Evolutionary conservation across 2,888 invertebrate species (phyloP).

Genomic region (Coleophora flavipennella): DNA sequence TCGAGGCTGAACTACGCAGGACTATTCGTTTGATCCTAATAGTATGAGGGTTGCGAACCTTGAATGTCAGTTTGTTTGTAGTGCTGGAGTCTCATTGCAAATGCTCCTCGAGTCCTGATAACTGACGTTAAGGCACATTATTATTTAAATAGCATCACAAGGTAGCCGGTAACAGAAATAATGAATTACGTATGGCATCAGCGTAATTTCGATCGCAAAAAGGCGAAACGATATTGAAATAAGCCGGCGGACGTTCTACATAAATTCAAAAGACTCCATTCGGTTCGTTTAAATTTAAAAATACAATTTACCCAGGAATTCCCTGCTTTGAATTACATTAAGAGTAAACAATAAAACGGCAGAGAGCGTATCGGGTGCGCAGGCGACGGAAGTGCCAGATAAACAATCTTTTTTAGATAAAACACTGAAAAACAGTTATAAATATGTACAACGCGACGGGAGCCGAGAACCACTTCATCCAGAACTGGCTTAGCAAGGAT

Average conservation of each 20-base stretch:
- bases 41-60: too few species aligned
- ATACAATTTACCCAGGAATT: slow-evolving; percentile 66
- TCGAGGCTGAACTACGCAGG: too few species aligned
- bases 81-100: too few species aligned
- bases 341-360: slow-evolving; percentile 69
- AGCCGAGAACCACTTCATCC: slow-evolving; percentile 37
- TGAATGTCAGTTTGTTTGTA: too few species aligned
- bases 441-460: slow-evolving; percentile 49
- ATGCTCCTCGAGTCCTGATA: too few species aligned
- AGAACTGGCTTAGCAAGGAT: slow-evolving; percentile 44
- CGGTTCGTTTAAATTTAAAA: slow-evolving; percentile 57
- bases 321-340: slow-evolving; percentile 72
- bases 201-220: slow-evolving; percentile 60
- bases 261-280: slow-evolving; percentile 51
- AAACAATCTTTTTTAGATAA: slow-evolving; percentile 72
- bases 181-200: slow-evolving; percentile 48
- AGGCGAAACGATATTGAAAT: slow-evolving; percentile 45
- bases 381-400: slow-evolving; percentile 69
- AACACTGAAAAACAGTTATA: slow-evolving; percentile 61
- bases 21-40: too few species aligned
- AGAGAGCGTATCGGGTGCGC: slow-evolving; percentile 64
- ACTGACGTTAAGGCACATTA: too few species aligned
- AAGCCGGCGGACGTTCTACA: slow-evolving; percentile 47
- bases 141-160: slow-evolving; percentile 11
- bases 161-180: slow-evolving; percentile 30